These are phyloP conservation scores for Emys orbicularis DNA, from an alignment of 2,797 vertebrate genomes.

Conservation along the genomic window DNA sequence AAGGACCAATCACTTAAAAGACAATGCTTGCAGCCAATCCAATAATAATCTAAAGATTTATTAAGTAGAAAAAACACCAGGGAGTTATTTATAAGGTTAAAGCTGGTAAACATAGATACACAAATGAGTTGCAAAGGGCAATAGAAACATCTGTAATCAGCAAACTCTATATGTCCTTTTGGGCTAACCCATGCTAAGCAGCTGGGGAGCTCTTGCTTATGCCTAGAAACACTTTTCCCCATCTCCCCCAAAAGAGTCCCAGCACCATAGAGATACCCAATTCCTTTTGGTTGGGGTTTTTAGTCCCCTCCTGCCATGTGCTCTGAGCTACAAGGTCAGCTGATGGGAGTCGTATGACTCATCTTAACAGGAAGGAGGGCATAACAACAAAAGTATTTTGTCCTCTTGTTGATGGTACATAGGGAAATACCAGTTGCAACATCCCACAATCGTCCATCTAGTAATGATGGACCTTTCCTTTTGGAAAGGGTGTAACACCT, in stretches of 20 bases:
- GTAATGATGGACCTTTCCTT: neutral
- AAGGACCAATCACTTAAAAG: neutral
- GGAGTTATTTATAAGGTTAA: neutral
- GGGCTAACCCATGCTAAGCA: neutral
- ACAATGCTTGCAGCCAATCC: neutral
- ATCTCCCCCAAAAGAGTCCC: neutral
- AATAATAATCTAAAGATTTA: neutral
- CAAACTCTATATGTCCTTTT: neutral
- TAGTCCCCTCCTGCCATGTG: neutral
- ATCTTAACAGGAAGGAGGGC: neutral
- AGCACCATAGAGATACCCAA: neutral
- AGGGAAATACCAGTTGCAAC: neutral
- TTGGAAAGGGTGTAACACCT: neutral
- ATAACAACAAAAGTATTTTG: neutral
- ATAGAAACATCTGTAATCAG: neutral
- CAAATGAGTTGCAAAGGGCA: neutral
- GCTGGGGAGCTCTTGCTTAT: neutral
- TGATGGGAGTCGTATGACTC: neutral
- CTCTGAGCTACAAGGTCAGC: neutral
- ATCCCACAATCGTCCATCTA: neutral
- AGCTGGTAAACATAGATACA: neutral
- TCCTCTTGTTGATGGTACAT: neutral
- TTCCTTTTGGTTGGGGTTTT: neutral
- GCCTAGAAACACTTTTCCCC: neutral
- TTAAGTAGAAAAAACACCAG: neutral